phyloP scores from a whole-genome alignment of 2,797 vertebrate species.

The Pantherophis vulpinus region DNA sequence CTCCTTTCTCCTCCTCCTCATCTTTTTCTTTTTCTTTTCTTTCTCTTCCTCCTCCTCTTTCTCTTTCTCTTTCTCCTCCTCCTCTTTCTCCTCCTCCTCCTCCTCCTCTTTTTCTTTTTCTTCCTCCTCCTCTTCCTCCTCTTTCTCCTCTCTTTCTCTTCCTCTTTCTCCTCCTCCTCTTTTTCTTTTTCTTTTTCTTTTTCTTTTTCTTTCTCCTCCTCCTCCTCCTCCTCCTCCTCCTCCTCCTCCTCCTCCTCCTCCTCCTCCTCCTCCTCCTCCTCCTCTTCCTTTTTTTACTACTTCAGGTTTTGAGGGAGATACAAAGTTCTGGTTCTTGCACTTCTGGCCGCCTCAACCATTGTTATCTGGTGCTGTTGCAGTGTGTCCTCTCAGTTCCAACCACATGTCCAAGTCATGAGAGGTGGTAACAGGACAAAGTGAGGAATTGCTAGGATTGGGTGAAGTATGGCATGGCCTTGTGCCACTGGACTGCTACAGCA shows the following conservation, averaged over 20 bases:
- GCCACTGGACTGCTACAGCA: neutral
- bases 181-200: too few relatives aligned
- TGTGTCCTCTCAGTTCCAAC: neutral
- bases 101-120: too few relatives aligned
- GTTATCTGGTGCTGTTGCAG: neutral
- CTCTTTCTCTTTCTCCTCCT: too few relatives aligned
- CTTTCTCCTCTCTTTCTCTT: too few relatives aligned
- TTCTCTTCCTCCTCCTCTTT: too few relatives aligned
- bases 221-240: too few relatives aligned
- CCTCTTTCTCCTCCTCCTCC: too few relatives aligned
- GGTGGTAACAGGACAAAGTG: neutral
- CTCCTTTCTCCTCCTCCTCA: too few relatives aligned
- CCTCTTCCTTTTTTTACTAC: neutral
- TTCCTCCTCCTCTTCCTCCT: neutral
- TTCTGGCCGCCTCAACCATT: neutral
- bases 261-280: neutral
- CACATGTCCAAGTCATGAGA: neutral
- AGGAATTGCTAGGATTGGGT: neutral
- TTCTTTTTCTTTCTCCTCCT: too few relatives aligned
- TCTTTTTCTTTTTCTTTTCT: too few relatives aligned
- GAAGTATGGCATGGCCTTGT: neutral
- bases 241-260: accelerated
- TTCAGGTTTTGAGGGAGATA: neutral
- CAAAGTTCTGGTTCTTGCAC: neutral
- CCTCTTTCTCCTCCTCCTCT: too few relatives aligned